phyloP scores from a whole-genome alignment of 2,888 invertebrate genomes.

The Taphrorychus bicolor region DNA sequence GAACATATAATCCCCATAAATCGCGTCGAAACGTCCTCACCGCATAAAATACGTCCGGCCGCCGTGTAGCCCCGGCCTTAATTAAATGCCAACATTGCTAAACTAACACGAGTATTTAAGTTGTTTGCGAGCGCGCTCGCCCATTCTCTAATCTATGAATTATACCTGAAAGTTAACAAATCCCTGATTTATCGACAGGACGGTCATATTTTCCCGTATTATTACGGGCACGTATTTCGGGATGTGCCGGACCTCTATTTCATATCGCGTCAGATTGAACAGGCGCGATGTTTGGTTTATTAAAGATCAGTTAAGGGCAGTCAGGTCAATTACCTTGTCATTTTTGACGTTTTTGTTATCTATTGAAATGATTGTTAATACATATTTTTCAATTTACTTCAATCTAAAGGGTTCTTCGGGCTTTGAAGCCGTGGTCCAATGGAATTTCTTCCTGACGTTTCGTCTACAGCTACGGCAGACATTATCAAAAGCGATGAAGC shows the following conservation, averaged over 20 bases:
- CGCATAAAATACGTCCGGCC: conserved; percentile 36
- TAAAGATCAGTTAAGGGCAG: not conserved
- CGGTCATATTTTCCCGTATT: conserved; percentile 55
- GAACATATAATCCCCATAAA: conserved; percentile 23
- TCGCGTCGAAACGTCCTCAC: conserved; percentile 29
- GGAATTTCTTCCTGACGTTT: too few relatives aligned
- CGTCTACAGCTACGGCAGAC: too few relatives aligned
- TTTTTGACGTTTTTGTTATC: too few relatives aligned
- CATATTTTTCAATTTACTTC: too few relatives aligned
- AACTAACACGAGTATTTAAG: conserved; percentile 54
- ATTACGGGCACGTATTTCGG: conserved; percentile 48
- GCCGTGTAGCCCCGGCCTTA: conserved; percentile 45
- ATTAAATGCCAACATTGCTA: conserved; percentile 54
- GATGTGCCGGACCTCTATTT: conserved; percentile 39
- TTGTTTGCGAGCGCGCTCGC: conserved; percentile 54
- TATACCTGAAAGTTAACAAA: conserved; percentile 54
- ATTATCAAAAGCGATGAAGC: too few relatives aligned
- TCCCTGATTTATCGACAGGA: conserved; percentile 55
- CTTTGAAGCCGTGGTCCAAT: too few relatives aligned
- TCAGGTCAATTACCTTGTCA: not conserved
- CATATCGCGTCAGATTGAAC: conserved; percentile 13
- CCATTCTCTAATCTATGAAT: conserved; percentile 57
- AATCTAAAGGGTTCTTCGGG: too few relatives aligned
- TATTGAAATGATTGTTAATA: too few relatives aligned
- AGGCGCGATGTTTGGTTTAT: not conserved